These are phyloP conservation scores for Amphipyra tragopoginis DNA, from an alignment of 2,888 invertebrate genomes.

Conservation along the genomic window DNA sequence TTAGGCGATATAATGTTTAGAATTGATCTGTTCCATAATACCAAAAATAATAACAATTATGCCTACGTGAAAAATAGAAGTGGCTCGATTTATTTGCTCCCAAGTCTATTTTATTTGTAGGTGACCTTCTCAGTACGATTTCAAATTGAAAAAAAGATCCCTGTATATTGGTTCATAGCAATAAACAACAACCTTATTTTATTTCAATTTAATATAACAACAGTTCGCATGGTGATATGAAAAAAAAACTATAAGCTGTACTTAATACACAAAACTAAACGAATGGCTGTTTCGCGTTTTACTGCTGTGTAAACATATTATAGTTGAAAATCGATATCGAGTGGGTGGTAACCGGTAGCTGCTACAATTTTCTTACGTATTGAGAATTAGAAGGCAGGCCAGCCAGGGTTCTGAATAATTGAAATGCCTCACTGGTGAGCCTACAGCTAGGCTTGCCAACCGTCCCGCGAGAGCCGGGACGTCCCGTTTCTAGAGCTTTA, in stretches of 20 bases:
- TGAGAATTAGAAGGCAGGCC: not conserved
- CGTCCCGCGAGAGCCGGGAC: no score
- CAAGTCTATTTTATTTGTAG: no score
- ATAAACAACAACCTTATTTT: not conserved
- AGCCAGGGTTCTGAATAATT: conserved; percentile 12
- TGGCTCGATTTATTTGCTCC: no score
- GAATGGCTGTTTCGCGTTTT: conserved; percentile 13
- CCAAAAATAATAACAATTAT: no score
- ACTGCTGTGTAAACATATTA: conserved; percentile 42
- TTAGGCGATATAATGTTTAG: no score
- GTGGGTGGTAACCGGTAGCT: conserved; percentile 14
- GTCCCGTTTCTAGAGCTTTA: no score
- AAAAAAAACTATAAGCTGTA: conserved; percentile 3
- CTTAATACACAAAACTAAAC: conserved; percentile 10
- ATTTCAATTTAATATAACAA: not conserved
- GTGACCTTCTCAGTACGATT: no score
- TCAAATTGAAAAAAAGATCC: no score
- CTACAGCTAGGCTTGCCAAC: no score
- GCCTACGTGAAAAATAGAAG: no score
- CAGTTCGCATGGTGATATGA: not conserved
- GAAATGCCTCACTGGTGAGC: conserved; percentile 3
- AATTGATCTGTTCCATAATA: no score
- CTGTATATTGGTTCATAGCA: no score
- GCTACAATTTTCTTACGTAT: conserved; percentile 24
- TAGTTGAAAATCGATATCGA: conserved; percentile 46